Percentiles rank a stretch among this genome's conserved stretches.
phyloP scores from a whole-genome alignment of 2,113 vertebrate genomes.

The Vulpes vulpes region DNA sequence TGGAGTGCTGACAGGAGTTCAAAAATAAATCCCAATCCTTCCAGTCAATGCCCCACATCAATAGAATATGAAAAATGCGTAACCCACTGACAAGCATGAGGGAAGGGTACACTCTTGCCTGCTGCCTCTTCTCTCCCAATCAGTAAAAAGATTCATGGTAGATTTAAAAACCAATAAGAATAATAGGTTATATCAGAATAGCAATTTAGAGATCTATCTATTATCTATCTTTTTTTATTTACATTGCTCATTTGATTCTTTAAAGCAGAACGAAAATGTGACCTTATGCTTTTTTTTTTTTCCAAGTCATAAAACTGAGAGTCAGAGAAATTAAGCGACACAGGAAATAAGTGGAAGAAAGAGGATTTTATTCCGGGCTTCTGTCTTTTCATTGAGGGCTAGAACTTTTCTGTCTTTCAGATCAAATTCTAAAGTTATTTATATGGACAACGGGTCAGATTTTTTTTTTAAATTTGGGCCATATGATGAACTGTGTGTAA shows the following conservation, averaged over 20 bases:
- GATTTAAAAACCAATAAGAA: neutral
- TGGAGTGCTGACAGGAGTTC: constrained; percentile 76
- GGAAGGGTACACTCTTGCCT: neutral
- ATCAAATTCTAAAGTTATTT: neutral
- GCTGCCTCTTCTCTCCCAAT: neutral
- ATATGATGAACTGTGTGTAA: neutral
- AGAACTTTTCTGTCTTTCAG: neutral
- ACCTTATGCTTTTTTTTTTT: rapidly evolving
- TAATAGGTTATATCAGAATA: neutral
- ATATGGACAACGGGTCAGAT: neutral
- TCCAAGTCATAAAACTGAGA: rapidly evolving
- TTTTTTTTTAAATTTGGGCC: neutral
- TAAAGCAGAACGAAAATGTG: neutral
- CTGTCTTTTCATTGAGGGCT: neutral
- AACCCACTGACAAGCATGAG: neutral
- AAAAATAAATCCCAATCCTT: constrained; percentile 77
- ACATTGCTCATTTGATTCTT: constrained; percentile 21
- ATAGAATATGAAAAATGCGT: constrained; percentile 16
- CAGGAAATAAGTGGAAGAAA: neutral
- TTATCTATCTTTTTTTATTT: neutral
- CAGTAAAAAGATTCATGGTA: neutral
- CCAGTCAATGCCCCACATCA: constrained; percentile 67
- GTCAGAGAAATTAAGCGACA: neutral
- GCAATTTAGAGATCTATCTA: neutral
- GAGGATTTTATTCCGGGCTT: neutral